phyloP scores from a whole-genome alignment of 2,888 invertebrate genomes.

The Rhingia rostrata region DNA sequence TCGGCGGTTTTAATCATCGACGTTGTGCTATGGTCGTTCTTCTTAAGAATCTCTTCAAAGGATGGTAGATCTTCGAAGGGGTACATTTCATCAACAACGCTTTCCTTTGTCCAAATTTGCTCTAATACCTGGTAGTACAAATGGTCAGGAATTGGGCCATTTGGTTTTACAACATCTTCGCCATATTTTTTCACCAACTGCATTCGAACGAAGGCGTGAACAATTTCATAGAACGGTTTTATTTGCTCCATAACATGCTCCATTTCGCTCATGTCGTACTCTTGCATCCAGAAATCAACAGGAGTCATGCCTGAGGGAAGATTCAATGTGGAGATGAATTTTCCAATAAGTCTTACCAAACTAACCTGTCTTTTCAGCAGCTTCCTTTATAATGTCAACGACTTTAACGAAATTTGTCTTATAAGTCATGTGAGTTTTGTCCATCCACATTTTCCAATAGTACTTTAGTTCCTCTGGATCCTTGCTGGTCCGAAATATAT shows the following conservation, averaged over 20 bases:
- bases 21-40: constrained; percentile 7
- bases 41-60: constrained; percentile 7
- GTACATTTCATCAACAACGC: constrained; percentile 9
- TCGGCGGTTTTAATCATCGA: constrained; percentile 21
- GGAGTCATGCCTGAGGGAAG: background rate
- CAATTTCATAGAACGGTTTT: constrained; percentile 89
- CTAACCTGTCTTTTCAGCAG: constrained; percentile 78
- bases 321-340: background rate
- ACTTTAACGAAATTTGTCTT: constrained; percentile 78
- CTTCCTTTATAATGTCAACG: constrained; percentile 78
- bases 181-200: constrained; percentile 82
- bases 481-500: constrained; percentile 37
- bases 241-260: constrained; percentile 87
- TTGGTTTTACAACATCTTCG: background rate
- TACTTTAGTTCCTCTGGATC: constrained; percentile 63
- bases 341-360: background rate
- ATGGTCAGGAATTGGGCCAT: constrained; percentile 48
- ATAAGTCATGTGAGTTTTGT: constrained; percentile 73
- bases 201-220: constrained; percentile 90
- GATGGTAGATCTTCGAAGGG: constrained; percentile 10
- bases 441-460: constrained; percentile 67
- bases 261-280: constrained; percentile 82
- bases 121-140: constrained; percentile 33
- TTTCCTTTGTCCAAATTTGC: constrained; percentile 23
- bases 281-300: background rate